Conservation (phyloP, 1,140 invertebrate genomes). For the Drosophila pectinifera region DNA sequence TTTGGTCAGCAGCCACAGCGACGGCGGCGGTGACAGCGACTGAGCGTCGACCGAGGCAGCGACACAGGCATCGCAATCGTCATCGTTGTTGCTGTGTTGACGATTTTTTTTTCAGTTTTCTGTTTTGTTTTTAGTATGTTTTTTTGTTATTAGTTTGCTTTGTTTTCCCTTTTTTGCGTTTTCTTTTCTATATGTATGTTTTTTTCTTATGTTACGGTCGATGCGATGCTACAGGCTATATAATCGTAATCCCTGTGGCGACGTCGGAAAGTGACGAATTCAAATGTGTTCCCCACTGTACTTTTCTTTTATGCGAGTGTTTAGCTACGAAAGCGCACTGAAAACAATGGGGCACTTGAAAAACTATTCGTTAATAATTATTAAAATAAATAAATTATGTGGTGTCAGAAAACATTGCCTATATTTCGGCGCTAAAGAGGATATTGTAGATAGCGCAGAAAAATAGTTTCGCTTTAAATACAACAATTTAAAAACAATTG, state of each 20-base stretch:
- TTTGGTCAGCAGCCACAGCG: slow-evolving; percentile 39
- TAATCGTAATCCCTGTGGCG: slow-evolving; percentile 76
- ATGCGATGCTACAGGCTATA: slow-evolving; percentile 36
- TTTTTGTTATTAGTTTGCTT: slow-evolving; percentile 38
- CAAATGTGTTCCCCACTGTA: slow-evolving; percentile 40
- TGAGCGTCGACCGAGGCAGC: slow-evolving; percentile 6
- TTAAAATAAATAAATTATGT: too few relatives aligned
- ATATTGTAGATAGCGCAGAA: too few relatives aligned
- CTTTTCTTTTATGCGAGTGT: slow-evolving; percentile 27
- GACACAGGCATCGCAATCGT: slow-evolving; percentile 59
- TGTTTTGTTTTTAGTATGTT: slow-evolving; percentile 26
- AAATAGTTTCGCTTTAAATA: too few relatives aligned
- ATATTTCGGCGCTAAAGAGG: not conserved
- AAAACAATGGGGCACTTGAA: not conserved
- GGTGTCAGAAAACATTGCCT: not conserved
- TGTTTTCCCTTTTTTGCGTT: slow-evolving; percentile 27
- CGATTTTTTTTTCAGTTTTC: slow-evolving; percentile 41
- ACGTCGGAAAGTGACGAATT: slow-evolving; percentile 49
- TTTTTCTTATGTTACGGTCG: slow-evolving; percentile 27
- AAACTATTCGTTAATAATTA: too few relatives aligned
- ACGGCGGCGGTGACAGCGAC: slow-evolving; percentile 8
- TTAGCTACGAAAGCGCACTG: slow-evolving; percentile 28
- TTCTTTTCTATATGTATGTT: slow-evolving; percentile 14
- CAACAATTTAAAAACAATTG: too few relatives aligned
- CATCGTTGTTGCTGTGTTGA: slow-evolving; percentile 65